Evolutionary conservation across 1,140 invertebrate genomes (phyloP).

Genomic region (Tribolium madens): DNA sequence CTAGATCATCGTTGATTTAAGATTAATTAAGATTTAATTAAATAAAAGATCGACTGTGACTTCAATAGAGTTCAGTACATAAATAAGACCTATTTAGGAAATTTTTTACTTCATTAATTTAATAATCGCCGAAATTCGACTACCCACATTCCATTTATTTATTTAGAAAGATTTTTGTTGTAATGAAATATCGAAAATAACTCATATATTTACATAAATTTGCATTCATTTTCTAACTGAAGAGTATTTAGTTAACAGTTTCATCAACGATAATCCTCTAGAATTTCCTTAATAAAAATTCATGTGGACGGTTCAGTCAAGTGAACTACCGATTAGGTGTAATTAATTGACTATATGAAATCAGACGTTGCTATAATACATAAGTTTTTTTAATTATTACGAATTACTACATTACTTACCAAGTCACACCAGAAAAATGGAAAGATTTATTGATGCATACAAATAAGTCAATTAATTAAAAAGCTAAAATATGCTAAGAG

Average conservation of each 20-base stretch:
- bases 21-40: slow-evolving; percentile 37
- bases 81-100: background rate
- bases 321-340: slow-evolving; percentile 31
- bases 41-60: slow-evolving; percentile 2
- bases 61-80: background rate
- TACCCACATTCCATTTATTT: slow-evolving; percentile 37
- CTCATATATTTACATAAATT: slow-evolving; percentile 35
- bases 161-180: slow-evolving; percentile 21
- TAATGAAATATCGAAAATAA: slow-evolving; percentile 18
- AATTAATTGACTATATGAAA: slow-evolving; percentile 29
- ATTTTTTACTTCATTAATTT: slow-evolving; percentile 19
- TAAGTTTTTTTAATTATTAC: slow-evolving; percentile 12
- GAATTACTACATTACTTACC: slow-evolving; percentile 6
- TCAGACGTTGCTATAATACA: slow-evolving; percentile 11
- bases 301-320: slow-evolving; percentile 2
- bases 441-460: slow-evolving; percentile 33
- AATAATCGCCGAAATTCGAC: slow-evolving; percentile 12
- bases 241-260: slow-evolving; percentile 30
- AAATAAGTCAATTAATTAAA: slow-evolving; percentile 42
- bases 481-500: slow-evolving; percentile 13
- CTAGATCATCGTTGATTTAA: background rate
- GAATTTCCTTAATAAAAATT: slow-evolving; percentile 37
- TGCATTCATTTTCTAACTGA: slow-evolving; percentile 5
- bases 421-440: slow-evolving; percentile 15
- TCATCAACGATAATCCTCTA: slow-evolving; percentile 19